Evolutionary conservation across 2,888 invertebrate genomes (phyloP), one percentile per base, ranked within the genome.

Genomic region (Isotomurus palustris): DNA sequence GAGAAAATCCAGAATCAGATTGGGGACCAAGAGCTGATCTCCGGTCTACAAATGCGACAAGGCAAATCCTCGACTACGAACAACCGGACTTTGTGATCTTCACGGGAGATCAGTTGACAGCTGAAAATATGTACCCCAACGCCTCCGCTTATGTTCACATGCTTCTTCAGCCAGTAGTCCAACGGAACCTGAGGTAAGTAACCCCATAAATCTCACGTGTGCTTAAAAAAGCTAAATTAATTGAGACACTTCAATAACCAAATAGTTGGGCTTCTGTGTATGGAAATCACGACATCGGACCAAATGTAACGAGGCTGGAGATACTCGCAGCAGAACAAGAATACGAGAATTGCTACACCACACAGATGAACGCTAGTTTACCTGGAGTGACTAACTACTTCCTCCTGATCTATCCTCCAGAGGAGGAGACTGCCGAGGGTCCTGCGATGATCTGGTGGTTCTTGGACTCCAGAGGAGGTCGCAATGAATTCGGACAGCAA

Each of bases 391-490:
- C 64, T 5, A 64, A 64, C 35, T 64, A 64, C 40, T 64, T 47
- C 38, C 36, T 64, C 2, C 59, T 53, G 8, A 55, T 64, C n/a
- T 64, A 55, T 45, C 27, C 58, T 10, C 14, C 52, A 1, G 41
- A 38, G 22, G 36, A 28, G n/a, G 14, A 25, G 3, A 35, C 22
- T 12, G 49, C 51, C 17, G 53, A 55, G 1, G 43, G 10, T 10
- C 64, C 64, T 2, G 51, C 50, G 0, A 62, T 64, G 62, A 48
- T 64, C 12, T 62, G 56, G 59, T 64, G 64, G 64, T 64, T 64
- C 35, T 59, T 64, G 36, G 64, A 64, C 32, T 53, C 53, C 32
- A 56, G 47, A 49, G 64, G 64, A 19, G 64, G 64, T 8, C 44
- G 53, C 6, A 45, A 59, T 53, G 19, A 56, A 5, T 21, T 35